Percentiles rank a stretch among this genome's conserved stretches.
phyloP scores from a whole-genome alignment of 2,797 vertebrate species.

The Leptatherina wallacei region DNA sequence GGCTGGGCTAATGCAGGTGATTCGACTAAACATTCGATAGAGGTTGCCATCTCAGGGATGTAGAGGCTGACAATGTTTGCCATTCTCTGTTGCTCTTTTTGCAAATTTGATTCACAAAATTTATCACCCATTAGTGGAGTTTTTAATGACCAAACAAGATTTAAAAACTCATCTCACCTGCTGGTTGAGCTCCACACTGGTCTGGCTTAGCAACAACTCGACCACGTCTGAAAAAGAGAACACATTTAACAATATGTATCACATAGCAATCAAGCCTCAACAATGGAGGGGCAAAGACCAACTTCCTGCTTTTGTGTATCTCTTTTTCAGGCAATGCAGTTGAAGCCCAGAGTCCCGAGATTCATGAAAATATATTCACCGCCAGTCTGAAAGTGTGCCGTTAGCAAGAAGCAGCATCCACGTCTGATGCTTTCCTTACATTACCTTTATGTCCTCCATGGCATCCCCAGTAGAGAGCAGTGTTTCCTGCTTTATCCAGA shows the following conservation, averaged over 20 bases:
- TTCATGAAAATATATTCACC: neutral
- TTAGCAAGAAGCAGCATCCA: neutral
- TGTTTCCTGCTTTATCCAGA: constrained; percentile 97
- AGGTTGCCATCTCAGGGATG: neutral
- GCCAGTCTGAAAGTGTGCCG: neutral
- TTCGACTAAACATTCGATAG: neutral
- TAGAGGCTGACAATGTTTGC: neutral
- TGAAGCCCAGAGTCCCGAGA: neutral
- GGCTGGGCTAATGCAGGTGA: neutral
- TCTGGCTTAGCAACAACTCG: constrained; percentile 90
- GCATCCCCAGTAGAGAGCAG: constrained; percentile 96
- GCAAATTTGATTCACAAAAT: neutral
- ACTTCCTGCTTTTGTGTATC: constrained; percentile 34
- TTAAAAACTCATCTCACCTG: constrained; percentile 83
- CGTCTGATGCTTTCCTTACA: neutral
- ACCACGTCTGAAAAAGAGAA: constrained; percentile 88
- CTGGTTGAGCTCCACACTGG: constrained; percentile 94
- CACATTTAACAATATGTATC: neutral
- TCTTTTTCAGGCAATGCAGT: constrained; percentile 6
- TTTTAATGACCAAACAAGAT: neutral
- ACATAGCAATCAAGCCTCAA: constrained; percentile 14
- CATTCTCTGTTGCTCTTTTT: neutral
- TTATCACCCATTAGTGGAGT: neutral
- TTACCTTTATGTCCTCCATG: constrained; percentile 97
- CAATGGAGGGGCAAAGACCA: constrained; percentile 2